These are phyloP conservation scores for Agonopterix heracliana DNA, from an alignment of 2,888 invertebrate species.

Conservation along the genomic window DNA sequence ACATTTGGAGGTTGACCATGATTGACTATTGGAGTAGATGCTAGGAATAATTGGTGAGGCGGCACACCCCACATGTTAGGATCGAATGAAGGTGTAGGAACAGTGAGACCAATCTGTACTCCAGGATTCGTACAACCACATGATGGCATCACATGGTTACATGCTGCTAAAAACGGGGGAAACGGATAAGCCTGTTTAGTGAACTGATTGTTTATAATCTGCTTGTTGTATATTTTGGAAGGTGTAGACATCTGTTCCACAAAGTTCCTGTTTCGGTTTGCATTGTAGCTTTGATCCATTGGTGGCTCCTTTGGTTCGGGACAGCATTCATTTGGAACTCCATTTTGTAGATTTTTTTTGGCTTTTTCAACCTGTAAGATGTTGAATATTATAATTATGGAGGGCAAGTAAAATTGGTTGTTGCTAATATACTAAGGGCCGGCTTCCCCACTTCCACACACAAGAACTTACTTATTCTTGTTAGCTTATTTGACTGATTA, in stretches of 20 bases:
- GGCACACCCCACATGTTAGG: constrained; percentile 26
- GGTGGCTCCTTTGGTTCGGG: constrained; percentile 48
- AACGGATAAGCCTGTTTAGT: constrained; percentile 15
- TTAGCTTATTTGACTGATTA: too few species aligned
- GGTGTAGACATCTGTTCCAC: background rate
- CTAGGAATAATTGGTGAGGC: constrained; percentile 15
- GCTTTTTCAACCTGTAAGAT: constrained; percentile 53
- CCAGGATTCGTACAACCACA: too few species aligned
- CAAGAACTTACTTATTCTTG: too few species aligned
- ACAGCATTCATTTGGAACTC: constrained; percentile 21
- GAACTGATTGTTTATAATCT: constrained; percentile 28
- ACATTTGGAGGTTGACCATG: constrained; percentile 14
- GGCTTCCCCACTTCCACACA: too few species aligned
- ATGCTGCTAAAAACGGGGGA: background rate
- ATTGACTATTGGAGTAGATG: constrained; percentile 15
- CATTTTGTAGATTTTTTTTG: constrained; percentile 16
- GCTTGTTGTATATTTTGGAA: constrained; percentile 25
- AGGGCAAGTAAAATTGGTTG: too few species aligned
- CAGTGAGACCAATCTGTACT: background rate
- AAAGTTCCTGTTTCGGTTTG: background rate
- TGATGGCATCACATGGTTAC: background rate
- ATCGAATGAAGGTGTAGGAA: constrained; percentile 14
- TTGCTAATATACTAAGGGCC: too few species aligned
- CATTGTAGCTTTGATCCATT: constrained; percentile 10
- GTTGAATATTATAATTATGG: background rate